Evolutionary conservation across 35 echinoderm and acorn worm species (phyloP).

Genomic region (Heliocidaris tuberculata): DNA sequence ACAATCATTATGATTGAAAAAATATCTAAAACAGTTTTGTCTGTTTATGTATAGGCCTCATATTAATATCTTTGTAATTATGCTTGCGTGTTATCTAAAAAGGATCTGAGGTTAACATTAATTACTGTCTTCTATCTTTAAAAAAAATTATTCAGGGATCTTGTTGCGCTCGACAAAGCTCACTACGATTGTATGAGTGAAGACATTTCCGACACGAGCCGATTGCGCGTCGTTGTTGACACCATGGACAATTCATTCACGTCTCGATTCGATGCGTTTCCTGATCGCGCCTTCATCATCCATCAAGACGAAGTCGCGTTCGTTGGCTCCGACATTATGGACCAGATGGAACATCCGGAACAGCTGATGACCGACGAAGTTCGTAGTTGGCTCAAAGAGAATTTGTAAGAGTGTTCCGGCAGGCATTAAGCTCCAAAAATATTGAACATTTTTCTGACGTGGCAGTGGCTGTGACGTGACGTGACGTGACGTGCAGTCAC

Average conservation of each 20-base stretch:
- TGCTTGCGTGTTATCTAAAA: no score
- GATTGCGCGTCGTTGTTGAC: constrained; percentile 31
- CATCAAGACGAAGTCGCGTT: background rate
- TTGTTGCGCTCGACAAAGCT: background rate
- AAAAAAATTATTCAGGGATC: constrained; percentile 8
- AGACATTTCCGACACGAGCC: constrained; percentile 6
- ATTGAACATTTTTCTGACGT: background rate
- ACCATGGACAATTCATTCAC: constrained; percentile 40
- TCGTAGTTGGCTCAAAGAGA: background rate
- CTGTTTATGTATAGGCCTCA: no score
- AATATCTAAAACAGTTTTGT: no score
- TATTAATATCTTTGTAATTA: no score
- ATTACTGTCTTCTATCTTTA: background rate
- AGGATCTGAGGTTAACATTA: no score
- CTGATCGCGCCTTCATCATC: constrained; percentile 39
- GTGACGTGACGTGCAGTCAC: no score
- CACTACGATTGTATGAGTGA: background rate
- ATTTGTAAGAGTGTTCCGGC: background rate
- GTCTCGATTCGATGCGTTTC: constrained; percentile 21
- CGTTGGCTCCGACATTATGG: constrained; percentile 31
- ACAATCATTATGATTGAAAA: no score
- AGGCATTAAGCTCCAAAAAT: background rate
- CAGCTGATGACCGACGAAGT: constrained; percentile 42
- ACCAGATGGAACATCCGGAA: constrained; percentile 48
- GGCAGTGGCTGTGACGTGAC: no score